phyloP scores from a whole-genome alignment of 2,888 invertebrate genomes.

The Onchidella celtica region DNA sequence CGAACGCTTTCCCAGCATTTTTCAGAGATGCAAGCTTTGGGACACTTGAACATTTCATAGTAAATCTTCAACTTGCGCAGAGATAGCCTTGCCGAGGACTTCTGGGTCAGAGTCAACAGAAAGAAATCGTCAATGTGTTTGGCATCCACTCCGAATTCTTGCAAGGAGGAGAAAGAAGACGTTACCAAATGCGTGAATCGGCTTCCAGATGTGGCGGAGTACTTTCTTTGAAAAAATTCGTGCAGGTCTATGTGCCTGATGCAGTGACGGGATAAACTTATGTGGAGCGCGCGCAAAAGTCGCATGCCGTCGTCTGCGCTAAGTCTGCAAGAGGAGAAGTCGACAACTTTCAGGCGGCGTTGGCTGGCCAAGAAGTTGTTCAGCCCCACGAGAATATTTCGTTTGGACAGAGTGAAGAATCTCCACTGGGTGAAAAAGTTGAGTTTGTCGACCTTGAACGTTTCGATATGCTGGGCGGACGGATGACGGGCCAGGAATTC shows the following conservation, averaged over 20 bases:
- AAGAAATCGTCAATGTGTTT: neutral
- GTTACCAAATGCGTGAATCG: neutral
- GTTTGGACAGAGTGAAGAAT: slow-evolving; percentile 12
- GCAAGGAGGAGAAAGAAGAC: neutral
- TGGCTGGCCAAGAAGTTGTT: slow-evolving; percentile 3
- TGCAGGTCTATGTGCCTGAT: neutral
- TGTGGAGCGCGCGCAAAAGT: neutral
- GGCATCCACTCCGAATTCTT: neutral
- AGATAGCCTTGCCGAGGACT: neutral
- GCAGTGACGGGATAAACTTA: neutral
- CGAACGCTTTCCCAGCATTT: neutral
- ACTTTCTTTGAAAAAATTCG: neutral
- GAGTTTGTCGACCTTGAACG: neutral
- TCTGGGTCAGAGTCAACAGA: neutral
- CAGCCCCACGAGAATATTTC: slow-evolving; percentile 1
- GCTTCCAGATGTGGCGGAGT: neutral
- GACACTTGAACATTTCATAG: neutral
- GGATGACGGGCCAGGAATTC: slow-evolving; percentile 9
- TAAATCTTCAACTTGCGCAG: neutral
- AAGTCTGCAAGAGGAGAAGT: neutral
- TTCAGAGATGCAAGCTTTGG: neutral
- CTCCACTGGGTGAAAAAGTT: slow-evolving; percentile 11
- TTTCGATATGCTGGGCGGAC: neutral
- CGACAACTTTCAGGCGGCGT: neutral
- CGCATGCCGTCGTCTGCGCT: slow-evolving; percentile 11